Conservation (phyloP, 2,888 invertebrate genomes). For the Ashinkailepas kermadecensis region DNA sequence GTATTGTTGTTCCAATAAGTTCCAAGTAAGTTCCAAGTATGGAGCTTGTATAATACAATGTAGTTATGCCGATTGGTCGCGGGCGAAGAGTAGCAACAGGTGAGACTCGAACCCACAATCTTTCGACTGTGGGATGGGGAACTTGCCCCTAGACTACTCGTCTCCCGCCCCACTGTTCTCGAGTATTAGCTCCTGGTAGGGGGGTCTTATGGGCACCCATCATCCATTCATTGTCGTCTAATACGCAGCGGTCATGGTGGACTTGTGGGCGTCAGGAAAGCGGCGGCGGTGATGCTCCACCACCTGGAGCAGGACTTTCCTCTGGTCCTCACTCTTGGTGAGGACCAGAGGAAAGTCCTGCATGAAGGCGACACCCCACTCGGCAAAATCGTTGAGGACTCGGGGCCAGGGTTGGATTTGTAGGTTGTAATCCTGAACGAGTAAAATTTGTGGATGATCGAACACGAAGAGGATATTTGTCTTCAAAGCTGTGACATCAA, state of each 20-base stretch:
- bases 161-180: background rate
- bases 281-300: conserved; percentile 22
- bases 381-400: conserved; percentile 24
- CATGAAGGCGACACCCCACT: conserved; percentile 26
- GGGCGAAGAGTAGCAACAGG: too few relatives aligned
- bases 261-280: background rate
- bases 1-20: too few relatives aligned
- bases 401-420: background rate
- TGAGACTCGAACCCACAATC: too few relatives aligned
- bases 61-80: too few relatives aligned
- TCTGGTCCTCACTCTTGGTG: conserved; percentile 27
- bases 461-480: too few relatives aligned
- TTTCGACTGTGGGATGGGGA: too few relatives aligned
- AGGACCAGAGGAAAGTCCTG: conserved; percentile 24
- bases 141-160: too few relatives aligned
- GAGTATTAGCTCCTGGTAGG: background rate
- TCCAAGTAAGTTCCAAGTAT: too few relatives aligned
- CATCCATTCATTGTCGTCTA: background rate
- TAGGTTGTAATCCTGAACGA: too few relatives aligned
- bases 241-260: background rate
- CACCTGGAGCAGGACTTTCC: conserved; percentile 25
- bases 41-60: too few relatives aligned
- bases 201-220: background rate
- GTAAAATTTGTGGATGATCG: too few relatives aligned
- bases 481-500: background rate